Evolutionary conservation across 2,888 invertebrate species (phyloP).

Genomic region (Rhamnusium bicolor): DNA sequence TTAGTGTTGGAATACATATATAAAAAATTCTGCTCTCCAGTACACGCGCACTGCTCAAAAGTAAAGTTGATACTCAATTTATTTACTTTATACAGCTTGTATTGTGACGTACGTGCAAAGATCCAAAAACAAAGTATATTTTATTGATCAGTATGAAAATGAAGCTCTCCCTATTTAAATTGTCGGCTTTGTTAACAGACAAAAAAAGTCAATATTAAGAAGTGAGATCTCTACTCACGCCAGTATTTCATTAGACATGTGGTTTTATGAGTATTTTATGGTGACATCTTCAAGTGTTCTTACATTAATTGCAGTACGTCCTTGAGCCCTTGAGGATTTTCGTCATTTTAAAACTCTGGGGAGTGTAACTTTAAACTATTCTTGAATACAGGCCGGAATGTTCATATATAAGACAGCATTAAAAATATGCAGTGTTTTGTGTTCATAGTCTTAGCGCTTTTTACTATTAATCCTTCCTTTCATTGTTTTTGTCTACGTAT

Average conservation of each 20-base stretch:
- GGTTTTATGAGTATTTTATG: constrained; percentile 55
- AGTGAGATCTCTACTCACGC: constrained; percentile 29
- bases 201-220: constrained; percentile 39
- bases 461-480: no score
- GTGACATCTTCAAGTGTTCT: constrained; percentile 58
- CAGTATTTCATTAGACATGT: constrained; percentile 35
- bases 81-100: no score
- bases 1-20: no score
- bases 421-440: no score
- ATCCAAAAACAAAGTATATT: no score
- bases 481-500: no score
- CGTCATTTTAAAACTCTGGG: constrained; percentile 18
- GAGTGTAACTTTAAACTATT: neutral
- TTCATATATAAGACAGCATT: no score
- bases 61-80: no score
- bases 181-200: constrained; percentile 41
- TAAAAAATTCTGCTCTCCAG: no score
- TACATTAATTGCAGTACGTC: constrained; percentile 59
- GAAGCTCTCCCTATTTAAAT: constrained; percentile 19
- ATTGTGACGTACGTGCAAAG: no score
- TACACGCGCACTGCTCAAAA: no score
- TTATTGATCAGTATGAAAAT: neutral
- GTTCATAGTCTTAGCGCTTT: no score
- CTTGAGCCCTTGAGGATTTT: constrained; percentile 48
- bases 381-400: neutral